Base-by-base conservation (phyloP, 2,888 invertebrate genomes). In the Lasioglossum pauxillum region DNA sequence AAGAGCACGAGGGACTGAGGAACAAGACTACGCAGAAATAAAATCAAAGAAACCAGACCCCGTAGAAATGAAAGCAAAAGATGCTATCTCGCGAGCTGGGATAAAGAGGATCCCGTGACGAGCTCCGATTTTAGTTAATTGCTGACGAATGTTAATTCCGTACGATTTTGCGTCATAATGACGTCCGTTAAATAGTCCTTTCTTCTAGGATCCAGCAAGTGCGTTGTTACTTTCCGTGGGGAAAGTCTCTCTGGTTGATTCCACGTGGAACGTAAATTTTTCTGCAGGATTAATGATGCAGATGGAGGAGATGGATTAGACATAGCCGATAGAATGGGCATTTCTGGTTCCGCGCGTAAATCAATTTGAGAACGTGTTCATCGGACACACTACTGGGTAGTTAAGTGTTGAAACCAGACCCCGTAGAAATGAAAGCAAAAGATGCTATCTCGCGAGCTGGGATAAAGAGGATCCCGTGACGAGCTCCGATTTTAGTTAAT, bases 361-460 rank as follows among this genome's bases (percentile, higher is more conserved):
- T 53, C 53, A 53, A 53, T 53, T 53, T n/a, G 53, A 53, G 53
- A 53, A 53, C 53, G 53, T 53, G 53, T 53, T 53, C 53, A 53
- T 53, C 53, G 53, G 53, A 53, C 53, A 53, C 53, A 53, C n/a
- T 53, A 53, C 49, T 53, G 49, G 23, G 23, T 53, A 8, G 23
- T 53, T 23, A 53, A 8, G 49, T 23, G 49, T 23, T 53, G 49
- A 93, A 92, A 49, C 49, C 2, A 23, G 8, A 23, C 23, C 7
- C 49, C 49, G 53, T n/a, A n/a, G 53, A n/a, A 53, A 53, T n/a
- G 23, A n/a, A 53, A 53, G 53, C 10, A 3, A 10, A 53, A 23
- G 53, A 53, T 53, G 23, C 46, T 5, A 16, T 46, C 46, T 46
- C 46, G 16, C 5, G 4, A 46, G 16, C 23, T 23, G 53, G 23